A percentile compares a stretch with the other conserved stretches of the same genome.
Conservation (phyloP, 2,797 vertebrate species). For the Pristis pectinata region DNA sequence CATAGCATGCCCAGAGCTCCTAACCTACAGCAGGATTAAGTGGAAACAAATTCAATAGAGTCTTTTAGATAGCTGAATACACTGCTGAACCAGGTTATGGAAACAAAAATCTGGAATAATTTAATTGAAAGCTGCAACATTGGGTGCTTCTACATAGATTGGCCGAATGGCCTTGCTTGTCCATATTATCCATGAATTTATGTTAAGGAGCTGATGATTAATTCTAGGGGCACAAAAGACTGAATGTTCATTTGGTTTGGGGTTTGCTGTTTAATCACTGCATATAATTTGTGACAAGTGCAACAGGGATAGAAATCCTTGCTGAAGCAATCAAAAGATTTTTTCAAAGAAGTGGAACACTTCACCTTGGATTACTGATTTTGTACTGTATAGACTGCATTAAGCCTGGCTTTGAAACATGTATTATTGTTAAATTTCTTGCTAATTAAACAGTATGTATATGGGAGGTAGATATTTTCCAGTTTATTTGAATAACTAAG, state of each 20-base stretch:
- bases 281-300: conserved; percentile 17
- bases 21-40: background rate
- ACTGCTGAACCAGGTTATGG: background rate
- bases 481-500: background rate
- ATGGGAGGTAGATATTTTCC: background rate
- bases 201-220: background rate
- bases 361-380: background rate
- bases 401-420: background rate
- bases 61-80: background rate
- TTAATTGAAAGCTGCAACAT: background rate
- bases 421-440: background rate
- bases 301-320: conserved; percentile 5
- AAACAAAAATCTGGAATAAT: background rate
- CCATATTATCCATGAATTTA: background rate
- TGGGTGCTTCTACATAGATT: background rate
- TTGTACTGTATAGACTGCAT: background rate
- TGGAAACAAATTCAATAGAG: background rate
- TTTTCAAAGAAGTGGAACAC: background rate
- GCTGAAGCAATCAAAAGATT: background rate
- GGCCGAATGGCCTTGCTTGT: conserved; percentile 23
- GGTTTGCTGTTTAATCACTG: background rate
- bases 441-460: background rate
- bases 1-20: too few species aligned
- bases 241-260: background rate
- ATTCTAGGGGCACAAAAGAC: background rate